phyloP scores from a whole-genome alignment of 2,888 invertebrate species.

The Troilus luridus region DNA sequence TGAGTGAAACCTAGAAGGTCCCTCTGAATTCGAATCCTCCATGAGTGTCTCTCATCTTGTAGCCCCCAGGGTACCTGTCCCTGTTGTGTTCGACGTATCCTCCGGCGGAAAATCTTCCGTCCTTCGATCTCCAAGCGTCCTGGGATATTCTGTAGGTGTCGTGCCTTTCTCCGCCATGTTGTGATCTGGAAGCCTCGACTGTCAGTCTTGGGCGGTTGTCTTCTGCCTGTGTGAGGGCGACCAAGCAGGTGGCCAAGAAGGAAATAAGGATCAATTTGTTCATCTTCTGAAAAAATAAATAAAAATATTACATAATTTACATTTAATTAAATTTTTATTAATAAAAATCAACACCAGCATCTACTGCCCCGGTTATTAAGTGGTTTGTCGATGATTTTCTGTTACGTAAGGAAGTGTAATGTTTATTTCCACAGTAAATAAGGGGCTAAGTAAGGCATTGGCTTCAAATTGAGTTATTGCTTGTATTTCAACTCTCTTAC shows the following conservation, averaged over 20 bases:
- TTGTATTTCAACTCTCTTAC: too few species aligned
- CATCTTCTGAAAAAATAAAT: not conserved
- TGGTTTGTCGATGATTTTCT: too few species aligned
- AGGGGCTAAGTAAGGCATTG: too few species aligned
- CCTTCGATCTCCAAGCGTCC: slow-evolving; percentile 59
- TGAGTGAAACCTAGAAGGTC: not conserved
- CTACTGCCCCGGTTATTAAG: too few species aligned
- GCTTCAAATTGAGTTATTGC: too few species aligned
- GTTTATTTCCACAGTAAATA: too few species aligned
- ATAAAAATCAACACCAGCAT: too few species aligned
- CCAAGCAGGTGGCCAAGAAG: slow-evolving; percentile 40
- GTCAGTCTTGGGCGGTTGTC: slow-evolving; percentile 22
- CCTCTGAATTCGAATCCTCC: slow-evolving; percentile 56
- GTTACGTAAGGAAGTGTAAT: too few species aligned
- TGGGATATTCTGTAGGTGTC: slow-evolving; percentile 50
- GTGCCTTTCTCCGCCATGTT: not conserved
- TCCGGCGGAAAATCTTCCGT: slow-evolving; percentile 59
- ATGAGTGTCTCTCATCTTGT: slow-evolving; percentile 54
- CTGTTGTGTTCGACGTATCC: slow-evolving; percentile 61
- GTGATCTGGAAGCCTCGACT: not conserved
- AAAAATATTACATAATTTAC: too few species aligned
- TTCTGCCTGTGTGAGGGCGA: slow-evolving; percentile 17
- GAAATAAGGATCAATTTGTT: not conserved
- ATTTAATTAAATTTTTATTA: too few species aligned
- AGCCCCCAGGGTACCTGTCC: slow-evolving; percentile 49